A percentile compares a stretch with the other conserved stretches of the same genome.
phyloP scores from a whole-genome alignment of 2,113 vertebrate genomes.

The Larimichthys polyactis region DNA sequence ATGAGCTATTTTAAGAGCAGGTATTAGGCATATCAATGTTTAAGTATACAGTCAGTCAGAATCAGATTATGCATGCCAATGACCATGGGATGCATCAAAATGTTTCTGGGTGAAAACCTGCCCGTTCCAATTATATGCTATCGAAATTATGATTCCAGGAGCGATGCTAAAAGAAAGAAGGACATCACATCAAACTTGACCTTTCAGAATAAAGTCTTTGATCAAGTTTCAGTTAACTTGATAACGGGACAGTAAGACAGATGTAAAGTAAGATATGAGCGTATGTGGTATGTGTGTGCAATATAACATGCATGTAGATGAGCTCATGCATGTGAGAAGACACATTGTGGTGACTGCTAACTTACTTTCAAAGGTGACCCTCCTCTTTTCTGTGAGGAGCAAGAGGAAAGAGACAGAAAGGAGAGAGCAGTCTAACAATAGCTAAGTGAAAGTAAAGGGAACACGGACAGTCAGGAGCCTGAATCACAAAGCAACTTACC shows the following conservation, averaged over 20 bases:
- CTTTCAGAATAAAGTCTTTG: slow-evolving; percentile 6
- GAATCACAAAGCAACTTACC: slow-evolving; percentile 59
- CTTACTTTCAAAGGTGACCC: slow-evolving; percentile 90
- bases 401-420: slow-evolving; percentile 79
- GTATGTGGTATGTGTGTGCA: slow-evolving; percentile 5
- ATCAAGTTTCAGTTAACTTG: slow-evolving; percentile 26
- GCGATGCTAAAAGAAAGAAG: neutral
- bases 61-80: slow-evolving; percentile 55
- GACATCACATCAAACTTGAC: neutral
- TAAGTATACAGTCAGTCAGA: slow-evolving; percentile 11
- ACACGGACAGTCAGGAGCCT: slow-evolving; percentile 49
- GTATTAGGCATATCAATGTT: slow-evolving; percentile 13
- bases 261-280: slow-evolving; percentile 9
- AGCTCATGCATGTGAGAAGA: slow-evolving; percentile 30
- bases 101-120: slow-evolving; percentile 39
- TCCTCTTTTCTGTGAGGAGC: slow-evolving; percentile 87
- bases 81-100: slow-evolving; percentile 57
- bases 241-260: slow-evolving; percentile 32
- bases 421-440: slow-evolving; percentile 74
- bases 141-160: slow-evolving; percentile 30
- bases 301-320: slow-evolving; percentile 48
- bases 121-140: slow-evolving; percentile 16
- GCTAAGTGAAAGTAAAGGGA: slow-evolving; percentile 64
- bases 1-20: neutral
- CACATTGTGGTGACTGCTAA: slow-evolving; percentile 63